phyloP scores from a whole-genome alignment of 37 sponge, comb jelly and placozoan genomes.

The Mnemiopsis leidyi region DNA sequence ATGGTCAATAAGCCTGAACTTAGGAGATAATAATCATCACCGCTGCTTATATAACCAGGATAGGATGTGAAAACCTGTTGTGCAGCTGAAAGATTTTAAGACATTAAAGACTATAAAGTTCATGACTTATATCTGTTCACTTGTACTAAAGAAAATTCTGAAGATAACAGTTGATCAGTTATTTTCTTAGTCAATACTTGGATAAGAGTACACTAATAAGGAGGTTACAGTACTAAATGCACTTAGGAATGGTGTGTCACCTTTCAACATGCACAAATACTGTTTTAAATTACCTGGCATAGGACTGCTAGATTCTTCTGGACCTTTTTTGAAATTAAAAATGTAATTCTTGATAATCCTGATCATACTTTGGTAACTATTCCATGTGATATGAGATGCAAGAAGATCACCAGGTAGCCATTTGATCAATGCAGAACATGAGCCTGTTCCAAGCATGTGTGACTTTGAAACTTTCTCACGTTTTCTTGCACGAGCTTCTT shows the following conservation, averaged over 20 bases:
- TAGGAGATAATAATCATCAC: conserved; percentile 80
- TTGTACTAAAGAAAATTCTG: too few species aligned
- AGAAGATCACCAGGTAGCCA: conserved; percentile 76
- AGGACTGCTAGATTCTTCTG: background rate
- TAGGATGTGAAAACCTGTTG: conserved; percentile 86
- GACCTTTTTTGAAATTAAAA: conserved; percentile 21
- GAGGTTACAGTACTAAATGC: background rate
- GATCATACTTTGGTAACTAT: conserved; percentile 76
- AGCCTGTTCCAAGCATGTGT: conserved; percentile 71
- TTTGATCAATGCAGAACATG: conserved; percentile 92
- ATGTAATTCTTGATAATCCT: conserved; percentile 83
- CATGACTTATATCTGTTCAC: too few species aligned
- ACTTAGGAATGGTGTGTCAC: background rate
- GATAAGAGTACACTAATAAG: background rate
- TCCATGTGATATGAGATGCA: conserved; percentile 93
- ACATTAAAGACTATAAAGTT: background rate
- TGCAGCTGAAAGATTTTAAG: conserved; percentile 69
- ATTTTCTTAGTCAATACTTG: too few species aligned
- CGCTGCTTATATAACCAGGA: conserved; percentile 80
- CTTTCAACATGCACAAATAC: background rate
- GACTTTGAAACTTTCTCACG: background rate
- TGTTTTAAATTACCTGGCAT: background rate
- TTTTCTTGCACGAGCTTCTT: conserved; percentile 19
- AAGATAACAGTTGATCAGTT: too few species aligned
- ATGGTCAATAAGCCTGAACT: conserved; percentile 80